Base-by-base conservation (phyloP, 2,888 invertebrate genomes). In the Tenthredo mesomela region DNA sequence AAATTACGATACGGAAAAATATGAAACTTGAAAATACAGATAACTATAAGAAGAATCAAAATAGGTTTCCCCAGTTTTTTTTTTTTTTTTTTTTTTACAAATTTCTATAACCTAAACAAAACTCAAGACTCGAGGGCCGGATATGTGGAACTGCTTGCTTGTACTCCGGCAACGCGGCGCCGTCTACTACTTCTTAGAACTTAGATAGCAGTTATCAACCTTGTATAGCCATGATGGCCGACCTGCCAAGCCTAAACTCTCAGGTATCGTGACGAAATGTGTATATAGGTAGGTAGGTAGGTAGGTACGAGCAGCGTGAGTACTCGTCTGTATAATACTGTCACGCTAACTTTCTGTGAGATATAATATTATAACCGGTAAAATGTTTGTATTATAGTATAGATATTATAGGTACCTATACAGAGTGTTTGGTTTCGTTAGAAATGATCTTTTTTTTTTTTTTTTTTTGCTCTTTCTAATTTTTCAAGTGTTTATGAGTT, bases 121-220 rank as follows among this genome's bases (percentile, higher is more conserved):
- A 67, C 18, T 25, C 6, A 4, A 10, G 67, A 67, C 61, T 37
- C n/a, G 37, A 73, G 71, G 18, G 43, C 71, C 71, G 71, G 71
- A 71, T 71, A 29, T 21, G 10, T 12, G 21, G 5, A 67, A 12
- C 15, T 67, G 29, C 2, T 67, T 15, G 67, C 18, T 33, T 37
- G 70, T 21, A 5, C 37, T 37, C 18, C 7, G 70, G 61, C 65
- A 25, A n/a, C 82, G n/a, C 82, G 82, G 67, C 67, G 82, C 82
- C 82, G 67, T 70, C 82, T 54, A 50, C 82, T 54, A 50, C 61
- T 67, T 67, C 82, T 67, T 29, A 82, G 82, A 82, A 40, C n/a
- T 21, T 29, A 84, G 84, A 84, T 84, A 84, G 84, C 84, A 67
- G 84, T 84, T 84, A 84, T 84, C 84, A 84, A 84, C 50, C 65